Evolutionary conservation across 1,140 invertebrate genomes (phyloP).

Genomic region (Lepidurus apus): DNA sequence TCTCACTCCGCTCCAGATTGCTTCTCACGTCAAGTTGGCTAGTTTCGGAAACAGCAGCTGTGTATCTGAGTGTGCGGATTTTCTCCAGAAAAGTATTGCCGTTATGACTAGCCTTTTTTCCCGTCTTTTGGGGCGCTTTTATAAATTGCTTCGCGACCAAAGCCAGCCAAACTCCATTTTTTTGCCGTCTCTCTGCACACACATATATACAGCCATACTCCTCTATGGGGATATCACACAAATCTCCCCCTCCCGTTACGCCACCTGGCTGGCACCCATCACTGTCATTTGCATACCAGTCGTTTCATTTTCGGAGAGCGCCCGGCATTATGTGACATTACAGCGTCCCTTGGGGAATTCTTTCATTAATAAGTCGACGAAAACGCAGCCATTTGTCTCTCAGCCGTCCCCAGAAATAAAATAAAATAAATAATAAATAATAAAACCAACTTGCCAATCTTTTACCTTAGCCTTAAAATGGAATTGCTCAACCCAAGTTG

Average conservation of each 20-base stretch:
- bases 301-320: background rate
- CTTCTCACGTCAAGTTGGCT: background rate
- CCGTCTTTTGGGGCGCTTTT: background rate
- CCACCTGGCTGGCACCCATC: conserved; percentile 16
- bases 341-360: background rate
- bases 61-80: background rate
- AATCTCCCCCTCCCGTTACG: background rate
- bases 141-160: background rate
- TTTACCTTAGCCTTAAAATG: too few relatives aligned
- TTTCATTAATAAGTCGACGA: conserved; percentile 11
- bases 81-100: conserved; percentile 3
- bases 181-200: background rate
- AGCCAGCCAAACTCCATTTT: background rate
- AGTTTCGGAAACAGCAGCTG: background rate
- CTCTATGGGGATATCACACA: background rate
- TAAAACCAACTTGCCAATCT: too few relatives aligned
- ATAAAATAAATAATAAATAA: too few relatives aligned
- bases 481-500: too few relatives aligned
- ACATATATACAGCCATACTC: background rate
- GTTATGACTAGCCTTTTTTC: background rate
- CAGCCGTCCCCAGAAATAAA: too few relatives aligned
- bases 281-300: conserved; percentile 19
- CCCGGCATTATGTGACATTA: background rate
- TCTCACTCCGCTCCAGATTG: background rate
- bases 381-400: background rate